Conservation (phyloP, 1,140 invertebrate species). For the Tribolium madens region DNA sequence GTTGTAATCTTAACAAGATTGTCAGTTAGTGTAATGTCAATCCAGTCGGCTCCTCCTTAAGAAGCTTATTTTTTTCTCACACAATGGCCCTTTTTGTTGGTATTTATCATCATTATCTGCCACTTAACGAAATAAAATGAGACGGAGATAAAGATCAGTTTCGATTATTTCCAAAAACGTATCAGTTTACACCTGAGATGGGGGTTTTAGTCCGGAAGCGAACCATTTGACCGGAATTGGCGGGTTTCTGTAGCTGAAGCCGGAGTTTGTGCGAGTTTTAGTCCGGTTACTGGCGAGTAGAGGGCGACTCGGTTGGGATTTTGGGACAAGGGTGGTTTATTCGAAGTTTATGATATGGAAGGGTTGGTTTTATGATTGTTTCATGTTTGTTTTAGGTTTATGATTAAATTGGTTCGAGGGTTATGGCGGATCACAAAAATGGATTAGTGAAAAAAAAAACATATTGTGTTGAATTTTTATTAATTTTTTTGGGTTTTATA, state of each 20-base stretch:
- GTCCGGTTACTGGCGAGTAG: neutral
- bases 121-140: slow-evolving; percentile 11
- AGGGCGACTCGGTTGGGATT: neutral
- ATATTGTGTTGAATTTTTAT: too few species aligned
- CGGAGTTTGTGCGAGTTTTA: neutral
- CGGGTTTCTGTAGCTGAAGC: neutral
- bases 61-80: neutral
- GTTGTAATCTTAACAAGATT: slow-evolving; percentile 1
- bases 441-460: neutral
- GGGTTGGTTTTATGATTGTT: slow-evolving; percentile 1
- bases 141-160: neutral
- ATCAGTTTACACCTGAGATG: neutral
- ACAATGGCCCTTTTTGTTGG: neutral
- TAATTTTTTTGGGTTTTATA: too few species aligned
- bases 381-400: slow-evolving; percentile 25
- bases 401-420: neutral
- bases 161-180: slow-evolving; percentile 6
- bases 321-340: neutral
- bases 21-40: neutral
- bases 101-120: neutral
- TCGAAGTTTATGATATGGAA: neutral
- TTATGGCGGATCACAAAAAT: neutral
- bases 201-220: neutral
- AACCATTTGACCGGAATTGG: neutral
- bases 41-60: neutral